Evolutionary conservation across 2,113 vertebrate genomes (phyloP).

Genomic region (Phylloscopus whistleri): DNA sequence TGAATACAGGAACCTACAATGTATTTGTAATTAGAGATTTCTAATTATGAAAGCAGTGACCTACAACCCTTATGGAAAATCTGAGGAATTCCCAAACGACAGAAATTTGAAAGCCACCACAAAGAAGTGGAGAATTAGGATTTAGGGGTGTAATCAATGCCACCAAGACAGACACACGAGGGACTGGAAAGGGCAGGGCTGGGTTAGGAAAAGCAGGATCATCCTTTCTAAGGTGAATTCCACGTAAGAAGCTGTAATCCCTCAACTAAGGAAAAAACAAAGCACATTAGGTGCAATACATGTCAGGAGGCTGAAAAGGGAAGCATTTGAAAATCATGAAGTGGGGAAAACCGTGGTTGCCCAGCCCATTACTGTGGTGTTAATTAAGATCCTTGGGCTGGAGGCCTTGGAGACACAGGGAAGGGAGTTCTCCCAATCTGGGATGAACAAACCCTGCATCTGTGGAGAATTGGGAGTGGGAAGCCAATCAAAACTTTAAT

Average conservation of each 20-base stretch:
- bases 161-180: not conserved
- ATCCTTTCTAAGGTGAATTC: not conserved
- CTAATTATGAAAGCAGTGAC: not conserved
- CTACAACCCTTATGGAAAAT: not conserved
- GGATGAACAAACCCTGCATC: not conserved
- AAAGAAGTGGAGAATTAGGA: not conserved
- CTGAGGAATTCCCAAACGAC: not conserved
- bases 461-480: not conserved
- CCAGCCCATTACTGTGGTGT: not conserved
- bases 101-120: not conserved
- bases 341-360: not conserved
- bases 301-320: not conserved
- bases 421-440: not conserved
- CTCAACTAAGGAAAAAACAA: not conserved
- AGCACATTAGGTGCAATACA: fast-evolving
- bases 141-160: not conserved
- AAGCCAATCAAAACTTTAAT: slow-evolving; percentile 23
- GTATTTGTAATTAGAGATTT: not conserved
- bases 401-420: not conserved
- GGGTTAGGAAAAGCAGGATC: not conserved
- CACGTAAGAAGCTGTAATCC: not conserved
- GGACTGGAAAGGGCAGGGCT: not conserved
- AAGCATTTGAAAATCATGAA: not conserved
- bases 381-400: not conserved
- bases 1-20: not conserved